These are phyloP conservation scores for Pitta sordida DNA, from an alignment of 2,113 vertebrate genomes.

Conservation along the genomic window DNA sequence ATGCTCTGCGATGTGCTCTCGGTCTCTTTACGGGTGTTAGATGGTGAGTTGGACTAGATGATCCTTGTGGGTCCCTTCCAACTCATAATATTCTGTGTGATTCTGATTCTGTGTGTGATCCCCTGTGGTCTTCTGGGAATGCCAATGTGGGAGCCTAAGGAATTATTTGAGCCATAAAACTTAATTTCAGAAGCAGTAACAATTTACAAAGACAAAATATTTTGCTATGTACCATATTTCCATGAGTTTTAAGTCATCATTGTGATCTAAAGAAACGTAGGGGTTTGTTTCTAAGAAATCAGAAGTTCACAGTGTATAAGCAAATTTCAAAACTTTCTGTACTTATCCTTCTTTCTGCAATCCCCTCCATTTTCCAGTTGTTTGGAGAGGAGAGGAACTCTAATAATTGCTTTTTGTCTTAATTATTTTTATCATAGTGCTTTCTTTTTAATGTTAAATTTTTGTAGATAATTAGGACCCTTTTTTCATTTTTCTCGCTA, in stretches of 20 bases:
- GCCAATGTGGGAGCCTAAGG: background rate
- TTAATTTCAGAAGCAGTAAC: background rate
- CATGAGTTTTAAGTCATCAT: background rate
- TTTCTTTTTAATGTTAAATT: background rate
- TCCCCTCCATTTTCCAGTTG: background rate
- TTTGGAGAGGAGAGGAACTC: background rate
- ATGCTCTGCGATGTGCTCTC: no score
- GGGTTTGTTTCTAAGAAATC: background rate
- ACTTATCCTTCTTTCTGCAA: background rate
- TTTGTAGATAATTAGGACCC: background rate
- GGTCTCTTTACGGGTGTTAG: no score
- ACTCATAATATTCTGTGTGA: no score
- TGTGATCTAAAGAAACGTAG: background rate
- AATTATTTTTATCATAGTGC: background rate
- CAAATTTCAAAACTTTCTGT: background rate
- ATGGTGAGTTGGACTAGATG: no score
- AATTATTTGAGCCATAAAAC: background rate
- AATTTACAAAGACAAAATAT: background rate
- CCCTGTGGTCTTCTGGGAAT: background rate
- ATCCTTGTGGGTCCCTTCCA: no score
- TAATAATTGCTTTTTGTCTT: background rate
- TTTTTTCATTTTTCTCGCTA: constrained; percentile 37
- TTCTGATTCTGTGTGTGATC: no score
- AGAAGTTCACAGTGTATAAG: background rate
- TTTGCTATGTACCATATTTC: background rate